These are phyloP conservation scores for Sebastes kiyomatsui DNA, from an alignment of 2,797 vertebrate genomes.

Conservation along the genomic window DNA sequence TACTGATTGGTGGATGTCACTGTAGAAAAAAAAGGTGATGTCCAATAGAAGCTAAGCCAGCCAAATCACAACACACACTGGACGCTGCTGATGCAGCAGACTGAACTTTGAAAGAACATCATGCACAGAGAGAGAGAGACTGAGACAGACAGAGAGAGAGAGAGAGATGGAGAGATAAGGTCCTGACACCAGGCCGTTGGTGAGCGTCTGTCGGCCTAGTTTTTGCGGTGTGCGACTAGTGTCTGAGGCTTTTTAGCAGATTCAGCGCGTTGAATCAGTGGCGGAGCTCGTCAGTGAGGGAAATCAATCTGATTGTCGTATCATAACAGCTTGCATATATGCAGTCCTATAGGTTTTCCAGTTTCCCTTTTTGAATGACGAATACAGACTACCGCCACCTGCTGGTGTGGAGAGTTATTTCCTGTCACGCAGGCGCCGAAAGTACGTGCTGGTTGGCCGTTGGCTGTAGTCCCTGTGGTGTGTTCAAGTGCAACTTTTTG, in stretches of 20 bases:
- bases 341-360: accelerated
- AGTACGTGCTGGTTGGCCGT: no score
- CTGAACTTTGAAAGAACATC: slow-evolving; percentile 49
- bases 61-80: slow-evolving; percentile 53
- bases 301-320: not conserved
- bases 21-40: slow-evolving; percentile 31
- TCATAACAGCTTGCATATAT: no score
- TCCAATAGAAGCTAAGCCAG: slow-evolving; percentile 58
- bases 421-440: no score
- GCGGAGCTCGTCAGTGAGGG: no score
- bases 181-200: not conserved
- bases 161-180: not conserved
- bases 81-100: slow-evolving; percentile 38
- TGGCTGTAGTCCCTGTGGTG: no score
- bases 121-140: slow-evolving; percentile 57
- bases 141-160: not conserved
- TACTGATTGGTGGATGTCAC: slow-evolving; percentile 44
- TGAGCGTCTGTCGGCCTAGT: no score
- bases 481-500: no score
- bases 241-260: accelerated
- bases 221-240: not conserved
- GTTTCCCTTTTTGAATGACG: no score
- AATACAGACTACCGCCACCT: no score
- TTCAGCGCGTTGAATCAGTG: not conserved
- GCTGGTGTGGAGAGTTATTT: no score